Evolutionary conservation across 2,113 vertebrate species (phyloP).

Genomic region (Pipa parva): DNA sequence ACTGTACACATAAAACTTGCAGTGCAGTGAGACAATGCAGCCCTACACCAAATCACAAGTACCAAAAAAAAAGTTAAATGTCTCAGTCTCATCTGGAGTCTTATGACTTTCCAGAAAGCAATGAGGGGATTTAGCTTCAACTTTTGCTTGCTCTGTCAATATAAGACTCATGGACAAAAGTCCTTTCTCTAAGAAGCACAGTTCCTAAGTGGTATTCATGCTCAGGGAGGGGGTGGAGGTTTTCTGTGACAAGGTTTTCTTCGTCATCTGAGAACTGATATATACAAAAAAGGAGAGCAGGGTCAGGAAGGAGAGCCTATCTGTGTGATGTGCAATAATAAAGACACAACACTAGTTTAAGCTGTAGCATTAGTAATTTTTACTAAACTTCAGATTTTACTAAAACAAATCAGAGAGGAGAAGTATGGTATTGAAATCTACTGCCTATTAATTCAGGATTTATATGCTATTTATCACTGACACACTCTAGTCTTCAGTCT

Average conservation of each 20-base stretch:
- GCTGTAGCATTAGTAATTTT: no score
- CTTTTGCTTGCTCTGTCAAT: slow-evolving; percentile 51
- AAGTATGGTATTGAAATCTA: no score
- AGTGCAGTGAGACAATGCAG: slow-evolving; percentile 55
- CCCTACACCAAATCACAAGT: slow-evolving; percentile 60
- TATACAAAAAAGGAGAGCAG: slow-evolving; percentile 12
- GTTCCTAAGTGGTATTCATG: slow-evolving; percentile 40
- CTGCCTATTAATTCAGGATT: no score
- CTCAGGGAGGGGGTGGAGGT: slow-evolving; percentile 57
- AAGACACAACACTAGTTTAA: no score
- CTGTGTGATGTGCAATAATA: neutral
- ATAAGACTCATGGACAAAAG: slow-evolving; percentile 61
- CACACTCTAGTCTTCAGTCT: no score
- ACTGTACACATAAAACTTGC: slow-evolving; percentile 61
- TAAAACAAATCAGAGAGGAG: no score
- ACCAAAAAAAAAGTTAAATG: slow-evolving; percentile 55
- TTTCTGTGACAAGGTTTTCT: slow-evolving; percentile 53
- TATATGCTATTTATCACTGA: no score
- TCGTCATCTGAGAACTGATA: slow-evolving; percentile 46
- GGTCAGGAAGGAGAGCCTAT: neutral
- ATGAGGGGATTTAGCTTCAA: slow-evolving; percentile 68
- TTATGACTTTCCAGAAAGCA: slow-evolving; percentile 64
- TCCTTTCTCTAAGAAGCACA: slow-evolving; percentile 37
- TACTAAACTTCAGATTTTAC: no score
- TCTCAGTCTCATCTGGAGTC: slow-evolving; percentile 64